These are phyloP conservation scores for Enteromius unitaeniatus DNA, from an alignment of 2,797 vertebrate species.

Conservation along the genomic window DNA sequence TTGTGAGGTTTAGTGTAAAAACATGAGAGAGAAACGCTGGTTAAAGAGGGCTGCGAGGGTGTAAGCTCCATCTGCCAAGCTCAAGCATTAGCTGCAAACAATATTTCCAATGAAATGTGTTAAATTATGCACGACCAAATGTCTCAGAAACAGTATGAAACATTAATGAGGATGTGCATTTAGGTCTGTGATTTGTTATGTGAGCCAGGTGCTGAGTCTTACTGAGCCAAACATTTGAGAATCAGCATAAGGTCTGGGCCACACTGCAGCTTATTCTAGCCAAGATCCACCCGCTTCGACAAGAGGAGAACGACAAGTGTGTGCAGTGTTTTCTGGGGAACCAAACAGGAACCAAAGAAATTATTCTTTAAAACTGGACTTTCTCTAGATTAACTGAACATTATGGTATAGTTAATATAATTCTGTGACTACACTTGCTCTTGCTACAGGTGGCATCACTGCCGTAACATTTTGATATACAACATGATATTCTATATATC, in stretches of 20 bases:
- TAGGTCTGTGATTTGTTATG: constrained; percentile 57
- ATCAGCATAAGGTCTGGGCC: constrained; percentile 13
- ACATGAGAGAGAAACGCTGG: constrained; percentile 12
- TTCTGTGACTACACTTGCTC: neutral
- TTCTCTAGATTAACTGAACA: neutral
- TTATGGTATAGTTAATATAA: neutral
- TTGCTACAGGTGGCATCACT: too few species aligned
- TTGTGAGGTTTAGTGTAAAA: constrained; percentile 20
- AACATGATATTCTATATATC: too few species aligned
- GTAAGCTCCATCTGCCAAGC: constrained; percentile 22
- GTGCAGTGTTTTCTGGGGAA: neutral
- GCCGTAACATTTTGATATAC: too few species aligned
- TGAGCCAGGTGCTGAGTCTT: constrained; percentile 17
- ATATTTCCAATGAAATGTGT: constrained; percentile 47
- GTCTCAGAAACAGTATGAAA: constrained; percentile 68
- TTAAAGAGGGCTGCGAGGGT: constrained; percentile 29
- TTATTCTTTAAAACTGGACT: neutral
- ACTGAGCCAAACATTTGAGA: constrained; percentile 19
- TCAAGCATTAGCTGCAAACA: constrained; percentile 35
- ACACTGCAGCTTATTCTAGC: neutral
- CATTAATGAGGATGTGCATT: constrained; percentile 69
- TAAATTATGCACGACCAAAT: constrained; percentile 58
- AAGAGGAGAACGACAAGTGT: neutral
- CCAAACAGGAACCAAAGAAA: neutral
- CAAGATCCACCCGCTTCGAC: neutral